phyloP scores from a whole-genome alignment of 2,888 invertebrate species.

The Ophraella communa region DNA sequence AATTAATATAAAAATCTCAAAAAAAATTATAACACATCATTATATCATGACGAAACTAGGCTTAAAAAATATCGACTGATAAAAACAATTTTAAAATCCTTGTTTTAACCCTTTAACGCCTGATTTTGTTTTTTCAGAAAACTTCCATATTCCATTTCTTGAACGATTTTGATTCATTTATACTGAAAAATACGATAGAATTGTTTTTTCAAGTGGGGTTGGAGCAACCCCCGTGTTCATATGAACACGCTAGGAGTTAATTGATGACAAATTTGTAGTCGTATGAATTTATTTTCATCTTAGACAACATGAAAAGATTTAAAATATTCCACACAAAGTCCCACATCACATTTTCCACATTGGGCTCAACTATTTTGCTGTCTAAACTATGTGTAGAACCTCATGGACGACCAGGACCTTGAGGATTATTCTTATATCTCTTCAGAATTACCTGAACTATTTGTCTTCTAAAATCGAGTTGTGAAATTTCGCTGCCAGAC shows the following conservation, averaged over 20 bases:
- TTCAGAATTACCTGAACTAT: slow-evolving; percentile 8
- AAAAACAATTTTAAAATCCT: no score
- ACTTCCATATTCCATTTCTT: no score
- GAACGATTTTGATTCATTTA: not conserved
- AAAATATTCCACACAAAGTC: slow-evolving; percentile 7
- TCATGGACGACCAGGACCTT: slow-evolving; percentile 12
- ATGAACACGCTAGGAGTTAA: slow-evolving; percentile 11
- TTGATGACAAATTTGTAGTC: not conserved
- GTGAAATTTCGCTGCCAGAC: slow-evolving; percentile 10
- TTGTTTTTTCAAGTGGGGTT: not conserved
- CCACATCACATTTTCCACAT: slow-evolving; percentile 4
- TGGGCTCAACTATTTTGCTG: not conserved
- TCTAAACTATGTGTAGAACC: slow-evolving; percentile 1
- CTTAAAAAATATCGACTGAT: no score
- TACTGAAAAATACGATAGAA: not conserved
- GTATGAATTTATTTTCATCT: not conserved
- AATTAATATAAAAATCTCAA: no score
- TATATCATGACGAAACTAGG: no score
- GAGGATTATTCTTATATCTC: slow-evolving; percentile 6
- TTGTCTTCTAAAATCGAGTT: slow-evolving; percentile 8
- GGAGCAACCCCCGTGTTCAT: slow-evolving; percentile 1
- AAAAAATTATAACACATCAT: no score
- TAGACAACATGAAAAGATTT: slow-evolving; percentile 5
- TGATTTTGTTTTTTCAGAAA: not conserved
- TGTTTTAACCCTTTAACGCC: not conserved